Base-by-base conservation (phyloP, 1,140 invertebrate species). In the Drosophila sproati region DNA sequence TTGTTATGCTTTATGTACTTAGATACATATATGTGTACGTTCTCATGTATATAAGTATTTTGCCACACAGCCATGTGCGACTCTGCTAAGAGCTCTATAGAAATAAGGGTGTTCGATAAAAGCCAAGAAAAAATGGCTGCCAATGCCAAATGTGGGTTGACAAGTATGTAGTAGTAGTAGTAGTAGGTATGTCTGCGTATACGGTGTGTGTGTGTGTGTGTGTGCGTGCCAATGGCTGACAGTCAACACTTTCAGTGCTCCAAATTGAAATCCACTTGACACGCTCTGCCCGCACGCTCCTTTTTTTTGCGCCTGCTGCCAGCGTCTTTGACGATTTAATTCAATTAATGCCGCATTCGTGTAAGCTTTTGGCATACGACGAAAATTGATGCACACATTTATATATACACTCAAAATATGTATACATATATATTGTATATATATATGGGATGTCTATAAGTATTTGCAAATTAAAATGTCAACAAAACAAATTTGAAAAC, bases 381-480 rank as follows among this genome's bases (percentile, higher is more conserved):
- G 70, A 73, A 77, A 69, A 73, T 77, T 68, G 75, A 73, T 77
- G 62, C 37, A 47, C 57, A 54, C 56, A 6, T 29, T 7, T 4
- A 29, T 41, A 55, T 41, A 12, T 41, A n/a, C 32, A 52, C 52
- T 39, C 1, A n/a, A 41, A 31, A 43, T 52, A 28, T 52, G 7
- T 35, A 28, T 34, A 51, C 31, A 10, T 39, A 8, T 39, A 8
- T 39, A 62, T 34, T 12, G 7, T 45, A 34, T 34, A 10, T 57
- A 48, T 10, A 20, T 8, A 29, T 10, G 12, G 41, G 54, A 39
- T 62, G 64, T 57, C 47, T 52, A 34, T 60, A 73, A 88, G 83
- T 87, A 87, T 87, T 87, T 81, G 85, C 85, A 89, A 89, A 89
- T 89, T 89, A 89, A 90, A 89, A 85, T 74, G 75, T 77, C 75